A percentile compares a stretch with the other conserved stretches of the same genome.
Conservation (phyloP, 2,113 vertebrate genomes). For the Protomyctophum bolini region DNA sequence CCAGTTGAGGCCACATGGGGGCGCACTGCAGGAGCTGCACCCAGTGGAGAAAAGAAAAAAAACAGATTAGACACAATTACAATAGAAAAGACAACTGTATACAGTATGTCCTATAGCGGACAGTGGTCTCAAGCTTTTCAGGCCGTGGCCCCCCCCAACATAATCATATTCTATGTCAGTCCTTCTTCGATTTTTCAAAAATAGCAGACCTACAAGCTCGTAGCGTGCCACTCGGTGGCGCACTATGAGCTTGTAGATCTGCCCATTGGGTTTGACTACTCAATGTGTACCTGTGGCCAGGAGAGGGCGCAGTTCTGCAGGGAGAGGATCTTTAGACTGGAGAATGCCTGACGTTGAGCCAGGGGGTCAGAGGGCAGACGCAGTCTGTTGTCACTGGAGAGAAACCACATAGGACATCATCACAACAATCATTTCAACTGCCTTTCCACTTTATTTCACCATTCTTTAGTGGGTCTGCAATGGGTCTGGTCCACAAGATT, state of each 20-base stretch:
- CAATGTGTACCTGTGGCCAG: conserved; percentile 86
- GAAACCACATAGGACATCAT: conserved; percentile 12
- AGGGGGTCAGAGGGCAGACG: conserved; percentile 67
- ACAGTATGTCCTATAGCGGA: too few relatives aligned
- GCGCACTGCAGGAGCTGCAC: conserved; percentile 86
- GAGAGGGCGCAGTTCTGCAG: conserved; percentile 85
- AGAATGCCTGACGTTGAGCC: conserved; percentile 68
- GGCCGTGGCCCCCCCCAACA: too few relatives aligned
- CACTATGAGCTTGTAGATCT: background rate
- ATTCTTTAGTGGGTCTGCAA: too few relatives aligned
- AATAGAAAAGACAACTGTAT: too few relatives aligned
- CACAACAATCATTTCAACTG: too few relatives aligned
- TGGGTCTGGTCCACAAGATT: too few relatives aligned
- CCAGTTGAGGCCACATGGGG: conserved; percentile 85
- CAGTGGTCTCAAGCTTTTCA: too few relatives aligned
- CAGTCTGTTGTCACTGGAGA: conserved; percentile 85
- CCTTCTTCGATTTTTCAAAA: too few relatives aligned
- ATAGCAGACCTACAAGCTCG: too few relatives aligned
- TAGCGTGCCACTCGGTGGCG: background rate
- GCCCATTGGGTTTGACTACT: background rate
- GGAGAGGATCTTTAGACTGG: conserved; percentile 80
- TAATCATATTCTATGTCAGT: too few relatives aligned
- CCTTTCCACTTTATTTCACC: too few relatives aligned
- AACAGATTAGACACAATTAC: background rate
- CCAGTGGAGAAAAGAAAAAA: conserved; percentile 47